phyloP scores from a whole-genome alignment of 2,888 invertebrate species.

The Rhamphomyia laevipes region DNA sequence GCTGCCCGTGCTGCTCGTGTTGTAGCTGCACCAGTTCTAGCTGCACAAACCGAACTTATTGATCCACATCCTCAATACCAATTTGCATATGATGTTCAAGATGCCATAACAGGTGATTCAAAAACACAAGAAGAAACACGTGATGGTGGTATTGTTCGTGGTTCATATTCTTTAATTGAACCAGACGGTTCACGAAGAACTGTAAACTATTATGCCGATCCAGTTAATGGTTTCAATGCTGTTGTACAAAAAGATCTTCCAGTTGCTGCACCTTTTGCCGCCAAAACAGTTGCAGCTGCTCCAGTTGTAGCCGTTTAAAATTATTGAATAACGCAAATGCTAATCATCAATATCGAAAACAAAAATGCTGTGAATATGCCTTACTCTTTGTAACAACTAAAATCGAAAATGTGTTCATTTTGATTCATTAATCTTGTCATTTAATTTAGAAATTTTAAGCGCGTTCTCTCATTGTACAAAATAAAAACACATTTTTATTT shows the following conservation, averaged over 20 bases:
- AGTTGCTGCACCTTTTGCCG: conserved; percentile 33
- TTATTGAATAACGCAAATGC: no score
- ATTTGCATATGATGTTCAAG: conserved; percentile 40
- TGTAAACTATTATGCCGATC: conserved; percentile 40
- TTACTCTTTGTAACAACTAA: no score
- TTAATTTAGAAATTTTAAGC: no score
- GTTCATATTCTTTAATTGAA: conserved; percentile 40
- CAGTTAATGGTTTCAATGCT: conserved; percentile 41
- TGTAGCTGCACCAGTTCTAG: conserved; percentile 26
- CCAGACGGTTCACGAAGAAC: conserved; percentile 40
- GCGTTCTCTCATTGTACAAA: no score
- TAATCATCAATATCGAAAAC: no score
- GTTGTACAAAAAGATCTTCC: conserved; percentile 38
- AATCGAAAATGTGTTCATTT: no score
- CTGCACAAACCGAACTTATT: conserved; percentile 32
- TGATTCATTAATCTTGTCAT: no score
- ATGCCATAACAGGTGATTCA: conserved; percentile 39
- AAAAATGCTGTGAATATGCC: no score
- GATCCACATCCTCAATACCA: conserved; percentile 39
- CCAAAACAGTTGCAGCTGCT: conserved; percentile 25
- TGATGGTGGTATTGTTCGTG: conserved; percentile 40
- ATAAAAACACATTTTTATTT: no score
- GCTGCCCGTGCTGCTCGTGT: conserved; percentile 14
- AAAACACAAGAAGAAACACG: conserved; percentile 40
- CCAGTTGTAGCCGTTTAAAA: conserved; percentile 10